Evolutionary conservation across 2,113 vertebrate genomes (phyloP), one percentile per base, ranked within the genome.

Genomic region (Hydropotes inermis): DNA sequence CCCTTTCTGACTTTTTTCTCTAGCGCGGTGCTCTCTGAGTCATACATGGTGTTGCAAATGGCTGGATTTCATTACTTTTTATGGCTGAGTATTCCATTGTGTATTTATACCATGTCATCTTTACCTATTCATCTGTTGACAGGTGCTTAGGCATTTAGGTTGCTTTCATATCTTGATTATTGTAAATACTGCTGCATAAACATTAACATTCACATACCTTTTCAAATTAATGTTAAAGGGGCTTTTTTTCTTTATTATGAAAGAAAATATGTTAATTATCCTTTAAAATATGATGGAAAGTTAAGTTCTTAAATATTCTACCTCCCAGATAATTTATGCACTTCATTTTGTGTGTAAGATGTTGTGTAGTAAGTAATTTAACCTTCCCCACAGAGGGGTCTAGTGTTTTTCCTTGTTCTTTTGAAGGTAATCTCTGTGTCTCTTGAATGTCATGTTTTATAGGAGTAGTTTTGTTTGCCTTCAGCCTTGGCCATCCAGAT

Each of bases 401-500:
- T 70, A 60, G 13, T 13, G 6, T 91, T 79, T 79, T 12, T 1
- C 8, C 8, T 36, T 79, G 13, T 21, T 28, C 23, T 82, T 82
- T 61, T 89, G 60, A 21, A 74, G 45, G 30, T 84, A 39, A 50
- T 89, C 33, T 57, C 33, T 67, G 78, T 43, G 47, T 5, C 21
- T 10, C 16, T 13, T 13, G 21, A 52, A 25, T 85, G 15, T 11
- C 39, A 58, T 19, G 3, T 9, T n/a, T 55, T 5, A 6, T 4
- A 30, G 25, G 36, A 78, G 10, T 88, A 7, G 36, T 57, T 91
- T 82, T 93, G n/a, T 64, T 43, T 83, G 54, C 30, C 60, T 83
- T 1, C 5, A 30, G 12, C 0, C 11, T 50, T 88, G 61, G 27
- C 10, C 3, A 6, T 3, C 25, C 19, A 47, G 25, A 30, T n/a